Evolutionary conservation across 2,113 vertebrate species (phyloP), one percentile per base, ranked within the genome.

Genomic region (Charadrius vociferus): DNA sequence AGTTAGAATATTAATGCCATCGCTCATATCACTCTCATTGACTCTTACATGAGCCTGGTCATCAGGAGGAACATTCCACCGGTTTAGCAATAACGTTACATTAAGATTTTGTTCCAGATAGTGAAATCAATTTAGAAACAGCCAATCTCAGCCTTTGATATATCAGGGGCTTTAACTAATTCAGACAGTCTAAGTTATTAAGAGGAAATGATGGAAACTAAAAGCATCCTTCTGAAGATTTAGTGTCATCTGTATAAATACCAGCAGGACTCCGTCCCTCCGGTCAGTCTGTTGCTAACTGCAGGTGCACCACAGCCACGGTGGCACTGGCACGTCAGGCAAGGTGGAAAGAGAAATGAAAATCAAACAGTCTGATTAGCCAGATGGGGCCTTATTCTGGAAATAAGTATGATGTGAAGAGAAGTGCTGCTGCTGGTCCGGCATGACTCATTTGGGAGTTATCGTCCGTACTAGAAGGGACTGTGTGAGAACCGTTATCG

Each of bases 371-470:
- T 21, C 21, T 62, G 32, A 82, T 15, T 21, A 26, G 22, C 19
- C 43, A 14, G 11, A 26, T 3, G 58, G 50, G 56, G 47, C 7
- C 37, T 83, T 22, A 12, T 39, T 43, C 86, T 66, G 66, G 86
- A 81, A 36, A 70, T 15, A 30, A 74, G 39, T 10, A 5, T 3
- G 43, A 27, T 37, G 47, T 36, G 81, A 59, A 55, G 1, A 27
- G 37, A 17, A 55, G 30, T 36, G 81, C 56, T 86, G 81, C 61
- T 71, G 90, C 50, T 62, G 62, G 30, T 53, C 49, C 37, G 41
- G 49, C 26, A 2, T 0, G 9, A 32, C 24, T 49, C 2, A 1
- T 12, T 50, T 36, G 0, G 2, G 86, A 71, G 52, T 75, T 7
- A 12, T 16, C 1, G 0, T 14, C 80, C 3, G 0, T 10, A 17